Conservation (phyloP, 2,797 vertebrate genomes). For the Scyliorhinus canicula region DNA sequence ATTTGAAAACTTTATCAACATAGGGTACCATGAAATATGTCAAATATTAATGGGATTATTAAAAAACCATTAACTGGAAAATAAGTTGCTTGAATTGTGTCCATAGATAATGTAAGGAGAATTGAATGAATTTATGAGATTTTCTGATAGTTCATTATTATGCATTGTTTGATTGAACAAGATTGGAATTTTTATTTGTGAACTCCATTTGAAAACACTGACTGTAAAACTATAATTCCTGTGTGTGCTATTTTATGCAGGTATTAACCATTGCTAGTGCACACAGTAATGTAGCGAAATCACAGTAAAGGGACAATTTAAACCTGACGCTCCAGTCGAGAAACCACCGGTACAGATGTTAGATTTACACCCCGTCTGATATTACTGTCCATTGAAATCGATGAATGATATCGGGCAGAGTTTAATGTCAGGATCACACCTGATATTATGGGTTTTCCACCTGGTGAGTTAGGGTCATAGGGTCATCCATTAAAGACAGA, state of each 20-base stretch:
- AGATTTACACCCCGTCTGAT: neutral
- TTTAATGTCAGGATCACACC: neutral
- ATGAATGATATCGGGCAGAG: neutral
- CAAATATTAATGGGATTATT: neutral
- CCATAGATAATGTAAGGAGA: neutral
- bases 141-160: neutral
- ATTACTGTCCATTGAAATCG: neutral
- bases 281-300: too few relatives aligned
- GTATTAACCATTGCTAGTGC: neutral
- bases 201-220: neutral
- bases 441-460: neutral
- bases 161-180: neutral
- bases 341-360: neutral
- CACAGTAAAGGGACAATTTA: neutral
- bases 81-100: neutral
- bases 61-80: neutral
- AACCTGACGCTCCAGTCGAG: neutral
- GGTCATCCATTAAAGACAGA: too few relatives aligned
- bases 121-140: neutral
- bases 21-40: too few relatives aligned
- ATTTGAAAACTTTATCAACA: neutral
- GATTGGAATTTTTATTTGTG: neutral
- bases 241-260: neutral
- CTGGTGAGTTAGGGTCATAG: too few relatives aligned
- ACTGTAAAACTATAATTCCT: neutral